Evolutionary conservation across 1,140 invertebrate species (phyloP).

Genomic region (Pachypsylla venusta): DNA sequence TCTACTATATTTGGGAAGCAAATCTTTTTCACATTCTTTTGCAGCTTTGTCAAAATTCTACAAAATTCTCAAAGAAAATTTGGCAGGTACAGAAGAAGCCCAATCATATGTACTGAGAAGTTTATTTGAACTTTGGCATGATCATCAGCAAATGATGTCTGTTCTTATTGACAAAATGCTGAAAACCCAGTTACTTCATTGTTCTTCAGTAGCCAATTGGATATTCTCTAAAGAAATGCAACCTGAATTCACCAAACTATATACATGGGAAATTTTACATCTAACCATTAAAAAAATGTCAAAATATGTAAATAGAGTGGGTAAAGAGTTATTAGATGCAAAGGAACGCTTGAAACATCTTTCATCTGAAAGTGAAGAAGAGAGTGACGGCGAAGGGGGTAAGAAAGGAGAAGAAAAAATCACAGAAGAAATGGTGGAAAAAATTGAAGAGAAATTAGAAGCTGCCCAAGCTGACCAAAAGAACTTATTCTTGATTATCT

Average conservation of each 20-base stretch:
- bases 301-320: conserved; percentile 81
- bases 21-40: conserved; percentile 96
- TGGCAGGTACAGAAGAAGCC: conserved; percentile 86
- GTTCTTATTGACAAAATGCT: conserved; percentile 93
- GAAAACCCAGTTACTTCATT: conserved; percentile 93
- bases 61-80: conserved; percentile 75
- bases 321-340: conserved; percentile 66
- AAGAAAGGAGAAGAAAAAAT: conserved; percentile 49
- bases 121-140: conserved; percentile 85
- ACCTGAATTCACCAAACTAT: conserved; percentile 80
- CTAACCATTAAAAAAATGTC: conserved; percentile 93
- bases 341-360: conserved; percentile 65
- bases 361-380: conserved; percentile 57
- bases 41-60: conserved; percentile 95
- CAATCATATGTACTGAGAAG: conserved; percentile 89
- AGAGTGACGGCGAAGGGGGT: conserved; percentile 39
- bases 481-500: conserved; percentile 92
- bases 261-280: conserved; percentile 96
- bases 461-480: conserved; percentile 91
- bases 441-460: conserved; percentile 91
- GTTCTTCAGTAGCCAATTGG: conserved; percentile 94
- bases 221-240: conserved; percentile 96
- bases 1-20: conserved; percentile 79
- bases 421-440: conserved; percentile 75
- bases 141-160: conserved; percentile 93